Conservation (phyloP, 2,888 invertebrate species). For the Agapostemon virescens region DNA sequence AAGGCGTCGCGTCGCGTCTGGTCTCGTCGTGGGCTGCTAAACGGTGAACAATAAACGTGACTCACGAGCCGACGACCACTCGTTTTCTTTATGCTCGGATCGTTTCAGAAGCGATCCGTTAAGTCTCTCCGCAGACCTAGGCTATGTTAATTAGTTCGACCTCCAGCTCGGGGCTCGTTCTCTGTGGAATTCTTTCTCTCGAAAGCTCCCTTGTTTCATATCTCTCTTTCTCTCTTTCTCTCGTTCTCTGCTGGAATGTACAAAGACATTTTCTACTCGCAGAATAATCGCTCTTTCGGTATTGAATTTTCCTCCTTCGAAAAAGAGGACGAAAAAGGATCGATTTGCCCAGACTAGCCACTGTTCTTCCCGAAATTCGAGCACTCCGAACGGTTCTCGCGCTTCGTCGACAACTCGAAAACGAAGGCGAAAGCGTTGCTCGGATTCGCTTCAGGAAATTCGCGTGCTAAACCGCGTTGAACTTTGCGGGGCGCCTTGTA, state of each 20-base stretch:
- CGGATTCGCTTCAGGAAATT: no score
- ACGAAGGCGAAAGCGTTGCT: no score
- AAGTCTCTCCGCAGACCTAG: not conserved
- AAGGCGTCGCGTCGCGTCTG: slow-evolving; percentile 34
- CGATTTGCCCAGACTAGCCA: no score
- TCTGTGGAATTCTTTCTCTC: not conserved
- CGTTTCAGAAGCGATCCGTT: slow-evolving; percentile 33
- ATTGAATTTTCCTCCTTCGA: no score
- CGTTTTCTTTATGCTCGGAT: slow-evolving; percentile 34
- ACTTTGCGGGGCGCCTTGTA: no score
- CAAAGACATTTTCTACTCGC: not conserved
- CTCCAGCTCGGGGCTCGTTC: not conserved
- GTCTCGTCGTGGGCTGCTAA: slow-evolving; percentile 41
- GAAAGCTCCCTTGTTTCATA: not conserved
- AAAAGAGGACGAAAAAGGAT: no score
- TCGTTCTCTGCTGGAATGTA: not conserved
- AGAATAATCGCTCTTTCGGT: no score
- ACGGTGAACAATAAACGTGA: slow-evolving; percentile 61
- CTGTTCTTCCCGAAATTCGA: no score
- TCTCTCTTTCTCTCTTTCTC: no score
- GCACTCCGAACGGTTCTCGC: no score
- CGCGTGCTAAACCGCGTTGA: no score
- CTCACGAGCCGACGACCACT: slow-evolving; percentile 45
- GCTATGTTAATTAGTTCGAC: slow-evolving; percentile 30
- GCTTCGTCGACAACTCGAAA: no score